A percentile compares a stretch with the other conserved stretches of the same genome.
phyloP scores from a whole-genome alignment of 2,797 vertebrate genomes.

The Myotis myotis region DNA sequence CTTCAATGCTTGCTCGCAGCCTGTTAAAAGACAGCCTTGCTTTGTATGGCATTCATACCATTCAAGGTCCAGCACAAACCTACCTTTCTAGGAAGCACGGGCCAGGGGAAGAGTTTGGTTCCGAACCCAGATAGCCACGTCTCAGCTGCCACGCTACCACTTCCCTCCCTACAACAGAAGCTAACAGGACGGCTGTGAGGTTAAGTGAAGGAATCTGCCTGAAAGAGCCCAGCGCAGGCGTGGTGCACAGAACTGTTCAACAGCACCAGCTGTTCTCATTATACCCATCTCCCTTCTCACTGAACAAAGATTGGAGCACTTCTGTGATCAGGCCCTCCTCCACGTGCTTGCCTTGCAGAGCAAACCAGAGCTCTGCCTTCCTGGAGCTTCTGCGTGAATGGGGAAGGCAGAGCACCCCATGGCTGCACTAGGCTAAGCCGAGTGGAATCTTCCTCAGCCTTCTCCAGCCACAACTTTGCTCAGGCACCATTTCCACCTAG shows the following conservation, averaged over 20 bases:
- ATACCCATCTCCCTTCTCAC: neutral
- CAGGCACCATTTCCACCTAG: neutral
- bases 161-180: neutral
- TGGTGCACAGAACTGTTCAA: neutral
- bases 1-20: neutral
- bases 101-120: neutral
- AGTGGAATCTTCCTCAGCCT: neutral
- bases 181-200: neutral
- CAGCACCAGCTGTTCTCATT: neutral
- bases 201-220: neutral
- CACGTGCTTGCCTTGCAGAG: neutral
- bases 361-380: neutral
- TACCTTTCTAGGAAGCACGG: neutral
- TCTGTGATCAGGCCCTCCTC: neutral
- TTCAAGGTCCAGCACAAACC: neutral
- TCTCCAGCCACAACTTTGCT: neutral
- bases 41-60: neutral
- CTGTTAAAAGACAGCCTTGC: neutral
- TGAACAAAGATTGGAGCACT: neutral
- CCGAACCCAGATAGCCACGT: neutral
- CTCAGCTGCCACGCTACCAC: neutral
- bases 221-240: neutral
- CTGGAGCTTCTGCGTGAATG: rapidly evolving
- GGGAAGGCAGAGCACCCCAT: neutral
- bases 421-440: neutral